Evolutionary conservation across 2,888 invertebrate genomes (phyloP).

Genomic region (Leptopilina myrica): DNA sequence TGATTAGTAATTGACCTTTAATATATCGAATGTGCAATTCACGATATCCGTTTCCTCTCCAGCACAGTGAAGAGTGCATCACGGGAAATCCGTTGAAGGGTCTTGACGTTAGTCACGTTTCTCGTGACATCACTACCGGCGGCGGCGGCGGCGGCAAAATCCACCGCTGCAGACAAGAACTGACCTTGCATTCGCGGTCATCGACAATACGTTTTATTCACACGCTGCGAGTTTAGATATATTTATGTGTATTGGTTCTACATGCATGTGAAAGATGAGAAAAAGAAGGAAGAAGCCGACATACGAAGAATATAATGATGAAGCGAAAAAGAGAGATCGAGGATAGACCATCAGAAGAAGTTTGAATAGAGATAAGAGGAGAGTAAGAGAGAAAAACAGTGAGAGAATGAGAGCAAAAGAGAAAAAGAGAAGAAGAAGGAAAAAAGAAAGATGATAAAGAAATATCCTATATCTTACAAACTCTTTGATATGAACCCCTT

Average conservation of each 20-base stretch:
- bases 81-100: conserved; percentile 49
- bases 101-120: conserved; percentile 48
- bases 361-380: conserved; percentile 29
- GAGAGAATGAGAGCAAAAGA: conserved; percentile 16
- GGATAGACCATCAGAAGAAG: background rate
- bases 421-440: conserved; percentile 15
- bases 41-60: conserved; percentile 51
- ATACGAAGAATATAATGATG: background rate
- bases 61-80: conserved; percentile 35
- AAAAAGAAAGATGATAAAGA: conserved; percentile 22
- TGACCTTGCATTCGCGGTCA: conserved; percentile 57
- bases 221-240: conserved; percentile 45
- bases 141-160: conserved; percentile 46
- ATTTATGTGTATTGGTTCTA: background rate
- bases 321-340: conserved; percentile 20
- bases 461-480: conserved; percentile 28
- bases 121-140: conserved; percentile 54
- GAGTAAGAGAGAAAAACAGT: conserved; percentile 12
- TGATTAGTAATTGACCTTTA: background rate
- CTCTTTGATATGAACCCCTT: conserved; percentile 24
- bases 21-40: conserved; percentile 14
- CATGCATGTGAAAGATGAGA: conserved; percentile 29
- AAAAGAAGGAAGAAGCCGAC: background rate
- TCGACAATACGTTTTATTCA: conserved; percentile 53
- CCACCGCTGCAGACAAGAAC: conserved; percentile 51